Base-by-base conservation (phyloP, 1,140 invertebrate genomes). In the Drosophila rufa region DNA sequence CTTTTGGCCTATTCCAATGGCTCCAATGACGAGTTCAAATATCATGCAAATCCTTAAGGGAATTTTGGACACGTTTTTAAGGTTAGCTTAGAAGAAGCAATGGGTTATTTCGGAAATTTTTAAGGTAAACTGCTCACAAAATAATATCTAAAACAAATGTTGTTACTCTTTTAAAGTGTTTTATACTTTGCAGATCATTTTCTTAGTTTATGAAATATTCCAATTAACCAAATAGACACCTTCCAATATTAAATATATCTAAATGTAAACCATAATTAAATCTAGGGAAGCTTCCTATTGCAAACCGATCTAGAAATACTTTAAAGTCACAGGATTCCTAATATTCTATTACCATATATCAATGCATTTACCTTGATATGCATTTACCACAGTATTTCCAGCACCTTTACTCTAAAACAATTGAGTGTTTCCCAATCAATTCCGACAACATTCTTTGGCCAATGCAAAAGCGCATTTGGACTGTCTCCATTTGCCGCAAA, bases 401-500 rank as follows among this genome's bases (percentile, higher is more conserved):
- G 14, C 33, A 55, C 67, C 64, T 47, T 22, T 19, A 19, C 14
- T 17, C 14, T 30, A 22, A 30, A 38, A 55, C 48, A 55, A 56
- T 70, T 40, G 40, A 46, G 64, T 46, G n/a, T 50, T 55, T 27
- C 40, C 40, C 64, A 70, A 70, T 70, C 67, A 68, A 56, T 70
- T 70, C 30, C 8, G 48, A 73, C 53, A 50, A 40, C 36, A 61
- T 62, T 60, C 40, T 60, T 68, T n/a, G 47, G 53, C 14, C 59
- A 80, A 50, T 71, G 51, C 27, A 73, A 43, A 69, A 66, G 45
- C 45, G 51, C 67, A 66, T 71, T 80, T 76, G 64, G 56, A 71
- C 36, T 69, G 70, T 69, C 76, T 61, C 47, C 66, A 80, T 76
- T 87, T 80, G 74, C 59, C 47, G 65, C 74, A 51, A 57, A 78